Percentiles rank a stretch among this genome's conserved stretches.
These are phyloP conservation scores for Erpornis zantholeuca DNA, from an alignment of 2,113 vertebrate genomes.

Conservation along the genomic window DNA sequence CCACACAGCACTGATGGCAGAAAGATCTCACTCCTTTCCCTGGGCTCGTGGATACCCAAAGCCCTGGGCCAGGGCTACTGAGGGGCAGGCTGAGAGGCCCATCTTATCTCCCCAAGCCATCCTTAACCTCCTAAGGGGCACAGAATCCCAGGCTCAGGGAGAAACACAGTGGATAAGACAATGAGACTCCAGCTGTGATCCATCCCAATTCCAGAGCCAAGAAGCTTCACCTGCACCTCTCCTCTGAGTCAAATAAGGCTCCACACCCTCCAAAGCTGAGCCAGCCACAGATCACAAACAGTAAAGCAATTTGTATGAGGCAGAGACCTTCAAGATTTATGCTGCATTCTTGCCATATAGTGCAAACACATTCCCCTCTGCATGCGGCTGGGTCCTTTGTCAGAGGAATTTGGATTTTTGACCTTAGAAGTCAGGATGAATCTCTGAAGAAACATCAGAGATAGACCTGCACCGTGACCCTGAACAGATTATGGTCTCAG, in stretches of 20 bases:
- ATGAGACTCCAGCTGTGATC: not conserved
- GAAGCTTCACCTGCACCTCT: not conserved
- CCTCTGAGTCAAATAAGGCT: fast-evolving
- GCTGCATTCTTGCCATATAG: not conserved
- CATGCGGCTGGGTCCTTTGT: not conserved
- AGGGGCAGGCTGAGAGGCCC: not conserved
- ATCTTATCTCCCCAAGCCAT: not conserved
- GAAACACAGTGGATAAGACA: not conserved
- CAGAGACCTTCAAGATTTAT: not conserved
- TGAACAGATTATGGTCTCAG: not conserved
- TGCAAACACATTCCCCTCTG: not conserved
- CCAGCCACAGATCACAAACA: not conserved
- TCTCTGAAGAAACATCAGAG: conserved; percentile 10
- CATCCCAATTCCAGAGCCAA: not conserved
- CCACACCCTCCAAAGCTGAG: not conserved
- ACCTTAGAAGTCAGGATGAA: not conserved
- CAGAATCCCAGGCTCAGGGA: not conserved
- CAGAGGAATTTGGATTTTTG: conserved; percentile 5
- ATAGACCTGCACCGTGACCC: not conserved
- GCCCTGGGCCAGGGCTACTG: not conserved
- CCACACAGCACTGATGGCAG: fast-evolving
- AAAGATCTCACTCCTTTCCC: not conserved
- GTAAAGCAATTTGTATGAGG: not conserved
- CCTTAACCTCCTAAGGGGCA: not conserved
- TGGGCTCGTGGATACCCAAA: not conserved